These are phyloP conservation scores for Hermaeophaga mercurialis DNA, from an alignment of 2,888 invertebrate species.

Conservation along the genomic window DNA sequence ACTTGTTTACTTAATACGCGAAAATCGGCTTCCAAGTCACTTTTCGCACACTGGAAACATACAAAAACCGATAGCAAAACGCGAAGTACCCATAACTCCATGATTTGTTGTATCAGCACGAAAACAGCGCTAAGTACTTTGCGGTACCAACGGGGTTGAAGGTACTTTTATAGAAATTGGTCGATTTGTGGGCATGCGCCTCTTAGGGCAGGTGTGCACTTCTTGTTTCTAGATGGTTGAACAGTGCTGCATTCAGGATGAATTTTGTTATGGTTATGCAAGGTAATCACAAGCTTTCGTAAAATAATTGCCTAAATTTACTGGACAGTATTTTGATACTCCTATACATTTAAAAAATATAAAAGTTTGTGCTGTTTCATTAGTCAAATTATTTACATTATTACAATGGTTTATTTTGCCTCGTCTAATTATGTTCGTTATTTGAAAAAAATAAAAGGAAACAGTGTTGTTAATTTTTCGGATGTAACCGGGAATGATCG, in stretches of 20 bases:
- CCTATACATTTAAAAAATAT: no score
- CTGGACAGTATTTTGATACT: no score
- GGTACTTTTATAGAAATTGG: constrained; percentile 32
- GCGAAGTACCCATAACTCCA: neutral
- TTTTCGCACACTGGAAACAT: constrained; percentile 23
- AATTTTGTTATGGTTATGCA: neutral
- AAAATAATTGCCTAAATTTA: no score
- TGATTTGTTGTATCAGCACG: neutral
- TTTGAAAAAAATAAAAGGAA: no score
- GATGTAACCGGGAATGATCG: no score
- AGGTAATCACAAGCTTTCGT: neutral
- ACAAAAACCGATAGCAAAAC: neutral
- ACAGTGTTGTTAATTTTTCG: no score
- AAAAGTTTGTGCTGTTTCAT: no score
- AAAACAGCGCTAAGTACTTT: constrained; percentile 3
- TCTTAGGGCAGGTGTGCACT: constrained; percentile 37
- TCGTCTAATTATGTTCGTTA: no score
- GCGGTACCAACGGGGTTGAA: constrained; percentile 23
- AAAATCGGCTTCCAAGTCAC: constrained; percentile 56
- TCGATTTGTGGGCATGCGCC: constrained; percentile 34
- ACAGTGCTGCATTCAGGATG: constrained; percentile 28
- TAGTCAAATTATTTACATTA: no score
- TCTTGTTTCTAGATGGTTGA: constrained; percentile 15
- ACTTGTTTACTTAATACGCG: constrained; percentile 62
- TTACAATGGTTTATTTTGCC: no score